Evolutionary conservation across 2,888 invertebrate genomes (phyloP), one percentile per base, ranked within the genome.

Genomic region (Tholera decimalis): DNA sequence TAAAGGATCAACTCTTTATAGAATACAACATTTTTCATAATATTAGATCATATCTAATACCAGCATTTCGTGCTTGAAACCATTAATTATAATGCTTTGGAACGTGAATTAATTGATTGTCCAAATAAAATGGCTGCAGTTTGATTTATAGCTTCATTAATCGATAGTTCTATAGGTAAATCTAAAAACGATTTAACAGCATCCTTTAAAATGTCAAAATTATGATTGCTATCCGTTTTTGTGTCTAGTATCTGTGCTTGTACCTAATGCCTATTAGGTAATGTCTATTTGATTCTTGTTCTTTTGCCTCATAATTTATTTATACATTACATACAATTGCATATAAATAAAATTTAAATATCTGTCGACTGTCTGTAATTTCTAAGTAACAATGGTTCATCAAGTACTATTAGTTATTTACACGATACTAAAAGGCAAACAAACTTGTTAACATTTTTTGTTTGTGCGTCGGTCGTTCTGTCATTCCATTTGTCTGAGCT

Each of bases 201-300:
- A 26, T 24, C 30, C 1, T 50, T 49, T 51, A 9, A 39, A 51
- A 50, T 39, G 13, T 22, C 33, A 41, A 39, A 33, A 35, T 39
- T n/a, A 15, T 47, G 15, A 60, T 58, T 39, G 9, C 5, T 9
- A 39, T 30, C 18, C 55, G 49, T 65, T 72, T 71, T 65, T 70
- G 22, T 35, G 11, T 30, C 22, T n/a, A n/a, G n/a, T n/a, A n/a
- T n/a, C n/a, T n/a, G n/a, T n/a, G n/a, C n/a, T 8, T 26, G 3
- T 37, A 24, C 3, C 15, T 47, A 24, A 30, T 26, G 5, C 3
- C n/a, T n/a, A n/a, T n/a, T n/a, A n/a, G 54, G 7, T 43, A 15
- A 43, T 18, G 13, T 6, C n/a, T 35, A 7, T 4, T 15, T 2
- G 35, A 54, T 58, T 57, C 54, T n/a, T 43, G 37, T 49, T 15